phyloP scores from a whole-genome alignment of 2,113 vertebrate species.

The Pagrus major region DNA sequence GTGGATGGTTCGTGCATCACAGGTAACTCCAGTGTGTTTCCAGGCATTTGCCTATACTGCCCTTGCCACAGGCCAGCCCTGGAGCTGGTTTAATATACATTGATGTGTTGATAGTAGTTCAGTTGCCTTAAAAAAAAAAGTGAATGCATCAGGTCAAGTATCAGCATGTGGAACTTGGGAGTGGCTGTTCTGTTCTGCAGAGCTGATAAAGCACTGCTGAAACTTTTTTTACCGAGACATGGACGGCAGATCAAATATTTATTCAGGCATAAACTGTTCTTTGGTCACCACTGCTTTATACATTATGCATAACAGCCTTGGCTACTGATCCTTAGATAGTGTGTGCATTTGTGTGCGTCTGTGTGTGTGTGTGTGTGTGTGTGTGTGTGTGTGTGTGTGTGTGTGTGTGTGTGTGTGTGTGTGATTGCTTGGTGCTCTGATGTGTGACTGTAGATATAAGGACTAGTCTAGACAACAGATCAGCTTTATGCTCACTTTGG shows the following conservation, averaged over 20 bases:
- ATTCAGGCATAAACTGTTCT: slow-evolving; percentile 10
- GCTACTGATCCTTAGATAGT: slow-evolving; percentile 17
- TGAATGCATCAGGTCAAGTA: not conserved
- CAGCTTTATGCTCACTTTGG: slow-evolving; percentile 11
- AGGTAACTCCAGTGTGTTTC: too few species aligned
- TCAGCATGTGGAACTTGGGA: not conserved
- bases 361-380: not conserved
- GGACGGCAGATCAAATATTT: slow-evolving; percentile 1
- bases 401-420: not conserved
- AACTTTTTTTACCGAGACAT: not conserved
- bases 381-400: not conserved
- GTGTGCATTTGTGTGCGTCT: not conserved
- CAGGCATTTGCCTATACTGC: too few species aligned
- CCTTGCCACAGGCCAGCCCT: too few species aligned
- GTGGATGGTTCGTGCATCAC: too few species aligned
- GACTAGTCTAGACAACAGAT: slow-evolving; percentile 38
- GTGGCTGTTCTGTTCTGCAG: not conserved
- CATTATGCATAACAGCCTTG: slow-evolving; percentile 17
- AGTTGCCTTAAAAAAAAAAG: not conserved
- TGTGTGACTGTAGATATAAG: slow-evolving; percentile 1
- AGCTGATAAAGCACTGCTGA: not conserved
- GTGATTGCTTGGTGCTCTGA: not conserved
- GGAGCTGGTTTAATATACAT: not conserved
- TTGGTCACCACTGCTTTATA: slow-evolving; percentile 14
- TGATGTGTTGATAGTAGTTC: not conserved